These are phyloP conservation scores for Protodeltote pygarga DNA, from an alignment of 2,888 invertebrate genomes.

Conservation along the genomic window DNA sequence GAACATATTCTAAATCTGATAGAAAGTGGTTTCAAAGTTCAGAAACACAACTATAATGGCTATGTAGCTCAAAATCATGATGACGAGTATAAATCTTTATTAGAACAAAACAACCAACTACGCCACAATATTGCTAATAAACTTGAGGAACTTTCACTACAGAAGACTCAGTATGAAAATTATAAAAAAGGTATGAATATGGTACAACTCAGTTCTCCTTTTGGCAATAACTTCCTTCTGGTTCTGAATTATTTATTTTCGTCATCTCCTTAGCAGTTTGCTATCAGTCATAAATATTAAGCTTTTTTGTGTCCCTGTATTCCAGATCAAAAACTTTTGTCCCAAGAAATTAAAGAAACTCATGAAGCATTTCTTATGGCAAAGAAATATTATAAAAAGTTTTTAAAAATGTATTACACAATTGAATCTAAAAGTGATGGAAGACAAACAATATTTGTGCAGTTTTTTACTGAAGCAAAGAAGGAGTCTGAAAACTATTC, in stretches of 20 bases:
- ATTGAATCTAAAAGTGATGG: constrained; percentile 66
- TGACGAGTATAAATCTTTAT: constrained; percentile 63
- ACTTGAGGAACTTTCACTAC: constrained; percentile 60
- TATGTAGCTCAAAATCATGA: constrained; percentile 58
- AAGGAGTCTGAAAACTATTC: constrained; percentile 76
- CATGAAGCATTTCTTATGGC: constrained; percentile 83
- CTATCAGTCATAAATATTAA: too few species aligned
- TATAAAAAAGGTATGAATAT: constrained; percentile 73
- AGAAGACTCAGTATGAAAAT: constrained; percentile 67
- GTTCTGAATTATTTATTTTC: too few species aligned
- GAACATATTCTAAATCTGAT: constrained; percentile 57
- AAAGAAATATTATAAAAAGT: constrained; percentile 79
- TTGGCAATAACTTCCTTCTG: too few species aligned
- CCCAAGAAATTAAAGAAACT: constrained; percentile 78
- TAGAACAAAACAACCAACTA: constrained; percentile 69
- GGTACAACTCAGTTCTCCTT: neutral
- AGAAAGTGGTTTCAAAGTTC: constrained; percentile 59
- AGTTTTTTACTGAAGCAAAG: constrained; percentile 79
- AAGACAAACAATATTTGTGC: constrained; percentile 69
- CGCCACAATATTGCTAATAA: constrained; percentile 67
- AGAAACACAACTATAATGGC: constrained; percentile 49
- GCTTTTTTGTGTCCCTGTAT: constrained; percentile 25
- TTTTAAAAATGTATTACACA: constrained; percentile 75
- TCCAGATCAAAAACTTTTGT: constrained; percentile 75
- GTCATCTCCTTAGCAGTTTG: too few species aligned